Evolutionary conservation across 2,113 vertebrate genomes (phyloP).

Genomic region (Corvus hawaiiensis): DNA sequence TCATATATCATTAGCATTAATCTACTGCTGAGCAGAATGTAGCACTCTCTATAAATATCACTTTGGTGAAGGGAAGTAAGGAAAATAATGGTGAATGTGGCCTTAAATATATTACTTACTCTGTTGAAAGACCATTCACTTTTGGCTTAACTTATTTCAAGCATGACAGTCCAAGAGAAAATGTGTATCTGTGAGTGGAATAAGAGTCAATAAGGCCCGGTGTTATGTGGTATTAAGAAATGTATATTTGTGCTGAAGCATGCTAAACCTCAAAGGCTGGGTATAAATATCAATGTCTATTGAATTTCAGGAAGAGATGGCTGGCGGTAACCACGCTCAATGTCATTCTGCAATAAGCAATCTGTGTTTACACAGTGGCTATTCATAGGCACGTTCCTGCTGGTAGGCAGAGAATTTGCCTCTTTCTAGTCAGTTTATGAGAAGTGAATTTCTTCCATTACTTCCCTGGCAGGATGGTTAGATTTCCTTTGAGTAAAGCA

Average conservation of each 20-base stretch:
- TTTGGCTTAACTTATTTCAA: constrained; percentile 3
- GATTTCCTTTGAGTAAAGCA: neutral
- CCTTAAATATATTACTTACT: neutral
- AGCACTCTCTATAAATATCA: neutral
- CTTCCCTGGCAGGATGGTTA: neutral
- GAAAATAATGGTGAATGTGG: neutral
- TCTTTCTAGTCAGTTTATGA: constrained; percentile 35
- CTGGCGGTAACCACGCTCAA: neutral
- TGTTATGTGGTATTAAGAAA: constrained; percentile 7
- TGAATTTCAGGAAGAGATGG: constrained; percentile 30
- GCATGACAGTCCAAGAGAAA: neutral
- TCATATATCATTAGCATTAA: neutral
- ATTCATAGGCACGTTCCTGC: constrained; percentile 19
- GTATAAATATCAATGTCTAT: constrained; percentile 45
- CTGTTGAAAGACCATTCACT: neutral
- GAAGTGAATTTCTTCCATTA: neutral
- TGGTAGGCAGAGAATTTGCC: constrained; percentile 28
- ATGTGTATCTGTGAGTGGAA: neutral
- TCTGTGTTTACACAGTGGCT: constrained; percentile 28
- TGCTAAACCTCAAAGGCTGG: constrained; percentile 20
- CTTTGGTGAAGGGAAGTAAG: neutral
- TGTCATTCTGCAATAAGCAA: neutral
- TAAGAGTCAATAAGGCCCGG: neutral
- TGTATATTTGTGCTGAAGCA: constrained; percentile 35
- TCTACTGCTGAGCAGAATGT: neutral